A percentile compares a stretch with the other conserved stretches of the same genome.
phyloP scores from a whole-genome alignment of 1,140 invertebrate species.

The Augochlora pura region DNA sequence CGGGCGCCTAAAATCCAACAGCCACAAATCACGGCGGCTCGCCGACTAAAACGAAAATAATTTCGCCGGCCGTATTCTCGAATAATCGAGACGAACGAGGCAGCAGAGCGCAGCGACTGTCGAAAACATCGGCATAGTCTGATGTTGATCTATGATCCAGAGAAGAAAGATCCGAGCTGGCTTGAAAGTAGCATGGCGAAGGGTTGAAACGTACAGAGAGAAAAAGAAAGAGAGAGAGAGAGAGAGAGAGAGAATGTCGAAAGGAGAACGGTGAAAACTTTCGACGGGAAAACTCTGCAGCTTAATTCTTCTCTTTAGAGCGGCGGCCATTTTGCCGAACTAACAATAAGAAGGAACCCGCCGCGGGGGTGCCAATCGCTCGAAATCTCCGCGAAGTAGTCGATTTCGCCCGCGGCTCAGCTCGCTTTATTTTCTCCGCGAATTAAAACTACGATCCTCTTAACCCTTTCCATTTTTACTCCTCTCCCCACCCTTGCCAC shows the following conservation, averaged over 20 bases:
- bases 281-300: conserved; percentile 43
- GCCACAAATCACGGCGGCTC: too few relatives aligned
- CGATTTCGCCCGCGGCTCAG: conserved; percentile 24
- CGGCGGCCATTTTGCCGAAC: conserved; percentile 21
- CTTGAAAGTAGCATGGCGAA: neutral
- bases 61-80: neutral
- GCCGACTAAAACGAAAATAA: neutral
- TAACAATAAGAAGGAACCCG: conserved; percentile 4
- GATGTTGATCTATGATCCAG: conserved; percentile 42
- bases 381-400: conserved; percentile 51
- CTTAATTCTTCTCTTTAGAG: conserved; percentile 49
- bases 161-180: conserved; percentile 7
- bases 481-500: neutral
- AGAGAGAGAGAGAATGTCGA: neutral
- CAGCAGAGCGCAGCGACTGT: neutral
- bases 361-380: conserved; percentile 31
- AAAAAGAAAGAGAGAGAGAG: too few relatives aligned
- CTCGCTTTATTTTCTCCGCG: conserved; percentile 42
- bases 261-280: conserved; percentile 34
- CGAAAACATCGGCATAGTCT: conserved; percentile 7
- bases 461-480: neutral
- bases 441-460: conserved; percentile 48
- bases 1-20: too few relatives aligned
- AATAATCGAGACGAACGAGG: neutral
- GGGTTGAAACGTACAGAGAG: too few relatives aligned